Evolutionary conservation across 2,797 vertebrate species (phyloP).

Genomic region (Ataeniobius toweri): DNA sequence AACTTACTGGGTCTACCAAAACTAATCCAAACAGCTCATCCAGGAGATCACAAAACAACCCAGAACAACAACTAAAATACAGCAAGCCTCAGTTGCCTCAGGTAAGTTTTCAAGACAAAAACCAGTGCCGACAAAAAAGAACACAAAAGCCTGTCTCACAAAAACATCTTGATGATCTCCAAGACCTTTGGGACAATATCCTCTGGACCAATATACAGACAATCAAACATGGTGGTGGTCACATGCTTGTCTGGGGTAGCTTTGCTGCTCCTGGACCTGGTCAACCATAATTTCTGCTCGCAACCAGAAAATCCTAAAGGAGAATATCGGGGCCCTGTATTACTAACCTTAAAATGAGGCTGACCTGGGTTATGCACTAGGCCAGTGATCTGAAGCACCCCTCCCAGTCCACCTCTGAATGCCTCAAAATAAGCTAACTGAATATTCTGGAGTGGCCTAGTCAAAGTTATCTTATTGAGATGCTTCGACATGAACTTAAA

Average conservation of each 20-base stretch:
- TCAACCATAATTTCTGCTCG: too few relatives aligned
- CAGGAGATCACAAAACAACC: too few relatives aligned
- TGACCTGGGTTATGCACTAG: background rate
- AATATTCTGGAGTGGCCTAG: background rate
- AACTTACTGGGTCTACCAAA: too few relatives aligned
- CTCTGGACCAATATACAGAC: background rate
- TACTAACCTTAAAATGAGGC: too few relatives aligned
- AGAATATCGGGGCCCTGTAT: too few relatives aligned
- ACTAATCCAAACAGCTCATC: too few relatives aligned
- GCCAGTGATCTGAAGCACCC: too few relatives aligned
- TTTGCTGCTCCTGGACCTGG: too few relatives aligned
- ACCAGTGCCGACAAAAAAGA: background rate
- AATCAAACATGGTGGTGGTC: background rate
- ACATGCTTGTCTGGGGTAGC: background rate
- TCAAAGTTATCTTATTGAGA: background rate
- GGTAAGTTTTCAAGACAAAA: background rate
- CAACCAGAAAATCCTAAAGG: too few relatives aligned
- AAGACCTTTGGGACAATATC: background rate
- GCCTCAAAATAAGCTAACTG: background rate
- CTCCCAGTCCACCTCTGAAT: background rate
- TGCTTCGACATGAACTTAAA: background rate
- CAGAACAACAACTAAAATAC: too few relatives aligned
- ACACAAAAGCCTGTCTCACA: too few relatives aligned
- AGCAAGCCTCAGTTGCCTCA: too few relatives aligned
- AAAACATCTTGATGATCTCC: background rate